Evolutionary conservation across 2,797 vertebrate species (phyloP), one percentile per base, ranked within the genome.

Genomic region (Gallinago stenura): DNA sequence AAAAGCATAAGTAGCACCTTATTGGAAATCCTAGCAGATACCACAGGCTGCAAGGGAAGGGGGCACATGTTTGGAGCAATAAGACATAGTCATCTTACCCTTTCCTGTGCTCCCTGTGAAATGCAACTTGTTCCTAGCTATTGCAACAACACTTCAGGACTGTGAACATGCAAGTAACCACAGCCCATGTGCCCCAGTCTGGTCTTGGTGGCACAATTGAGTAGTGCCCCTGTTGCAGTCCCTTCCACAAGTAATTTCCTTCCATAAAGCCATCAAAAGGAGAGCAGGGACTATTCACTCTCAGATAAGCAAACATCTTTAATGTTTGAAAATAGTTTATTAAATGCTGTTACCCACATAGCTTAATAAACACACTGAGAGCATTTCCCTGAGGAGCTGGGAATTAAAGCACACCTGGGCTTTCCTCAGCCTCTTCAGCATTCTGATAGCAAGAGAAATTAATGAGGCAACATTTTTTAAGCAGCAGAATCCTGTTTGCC

Each of bases 341-440:
- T 84, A 83, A 93, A 95, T 56, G 30, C 30, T 71, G 37, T 86
- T 92, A 91, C 56, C 85, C 90, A 95, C 66, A 90, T 81, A 92
- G 70, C 33, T 97, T 96, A 80, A 90, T 96, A 96, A 94, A 94
- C 69, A 91, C 43, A 46, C 20, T 65, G 71, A 92, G 57, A 90
- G 26, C 51, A 69, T 89, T 85, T 87, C 85, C 62, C 82, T 82
- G 43, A 89, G 83, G 91, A 88, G 16, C 28, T 54, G 57, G 57
- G 66, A 94, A 97, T 93, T 93, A 91, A 93, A 83, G 48, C 62
- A 81, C 94, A 95, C 61, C 75, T 92, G 84, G 81, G 61, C 24
- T 91, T 65, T 89, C 39, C 62, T 71, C 51, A 82, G 80, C 66
- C 76, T 81, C 15, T 77, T 95, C 35, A 78, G 26, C 68, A 77